Conservation (phyloP, 2,888 invertebrate genomes). For the Drosophila birchii region DNA sequence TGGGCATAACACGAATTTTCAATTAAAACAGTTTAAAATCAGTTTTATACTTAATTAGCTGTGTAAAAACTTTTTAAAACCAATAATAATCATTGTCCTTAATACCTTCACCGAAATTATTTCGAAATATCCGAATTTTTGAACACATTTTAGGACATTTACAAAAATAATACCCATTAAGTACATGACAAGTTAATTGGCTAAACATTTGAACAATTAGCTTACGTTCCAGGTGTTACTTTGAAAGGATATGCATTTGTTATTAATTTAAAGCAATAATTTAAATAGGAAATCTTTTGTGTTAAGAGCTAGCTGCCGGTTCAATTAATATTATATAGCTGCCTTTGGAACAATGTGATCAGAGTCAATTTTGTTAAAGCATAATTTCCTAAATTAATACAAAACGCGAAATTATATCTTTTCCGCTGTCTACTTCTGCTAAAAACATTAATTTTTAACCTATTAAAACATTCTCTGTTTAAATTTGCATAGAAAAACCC, state of each 20-base stretch:
- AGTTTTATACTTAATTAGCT: neutral
- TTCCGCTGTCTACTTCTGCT: neutral
- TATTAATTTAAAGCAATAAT: neutral
- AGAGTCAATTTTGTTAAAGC: neutral
- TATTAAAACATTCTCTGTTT: neutral
- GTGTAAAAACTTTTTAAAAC: too few relatives aligned
- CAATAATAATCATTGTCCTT: neutral
- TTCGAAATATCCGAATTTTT: neutral
- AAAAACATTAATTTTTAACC: neutral
- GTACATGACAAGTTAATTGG: slow-evolving; percentile 3
- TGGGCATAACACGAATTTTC: neutral
- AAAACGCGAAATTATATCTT: neutral
- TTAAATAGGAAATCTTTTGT: neutral
- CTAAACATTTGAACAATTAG: neutral
- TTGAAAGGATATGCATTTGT: neutral
- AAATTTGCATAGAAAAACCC: neutral
- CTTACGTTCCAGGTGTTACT: neutral
- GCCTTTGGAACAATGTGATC: neutral
- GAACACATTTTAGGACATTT: neutral
- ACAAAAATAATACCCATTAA: slow-evolving; percentile 18
- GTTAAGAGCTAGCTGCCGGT: neutral
- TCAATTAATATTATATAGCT: neutral
- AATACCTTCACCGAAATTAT: neutral
- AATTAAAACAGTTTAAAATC: neutral
- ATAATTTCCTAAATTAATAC: neutral